Evolutionary conservation across 2,797 vertebrate species (phyloP).

Genomic region (Thaleichthys pacificus): DNA sequence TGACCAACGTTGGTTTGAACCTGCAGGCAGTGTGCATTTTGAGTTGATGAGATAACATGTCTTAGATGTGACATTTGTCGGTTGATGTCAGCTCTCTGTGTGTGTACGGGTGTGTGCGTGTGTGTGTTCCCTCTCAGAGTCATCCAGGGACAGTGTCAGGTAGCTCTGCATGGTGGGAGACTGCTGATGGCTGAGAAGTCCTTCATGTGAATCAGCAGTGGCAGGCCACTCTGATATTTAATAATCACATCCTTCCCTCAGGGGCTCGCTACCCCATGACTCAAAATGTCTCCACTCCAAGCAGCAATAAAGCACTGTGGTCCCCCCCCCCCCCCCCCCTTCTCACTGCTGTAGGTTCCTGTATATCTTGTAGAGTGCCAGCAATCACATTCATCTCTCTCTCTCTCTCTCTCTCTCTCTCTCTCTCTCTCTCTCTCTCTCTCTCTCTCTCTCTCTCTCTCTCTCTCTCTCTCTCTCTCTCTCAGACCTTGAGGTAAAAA

Average conservation of each 20-base stretch:
- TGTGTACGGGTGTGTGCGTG: not conserved
- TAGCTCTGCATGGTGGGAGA: not conserved
- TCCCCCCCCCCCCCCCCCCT: no score
- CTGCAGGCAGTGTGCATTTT: not conserved
- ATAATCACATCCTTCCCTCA: conserved; percentile 23
- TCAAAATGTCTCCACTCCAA: not conserved
- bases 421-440: not conserved
- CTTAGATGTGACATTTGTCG: not conserved
- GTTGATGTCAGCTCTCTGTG: not conserved
- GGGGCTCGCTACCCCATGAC: not conserved
- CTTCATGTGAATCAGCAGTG: conserved; percentile 11
- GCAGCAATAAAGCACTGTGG: no score
- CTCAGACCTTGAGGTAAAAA: conserved; percentile 50
- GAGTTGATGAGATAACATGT: not conserved
- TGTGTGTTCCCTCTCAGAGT: conserved; percentile 8
- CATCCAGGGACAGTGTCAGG: not conserved
- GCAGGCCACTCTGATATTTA: conserved; percentile 14
- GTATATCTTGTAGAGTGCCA: not conserved
- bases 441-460: not conserved
- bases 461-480: not conserved
- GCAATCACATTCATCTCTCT: conserved; percentile 1
- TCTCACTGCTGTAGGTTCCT: not conserved
- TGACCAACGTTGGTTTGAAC: not conserved
- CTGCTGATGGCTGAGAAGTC: not conserved
- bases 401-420: no score